Conservation (phyloP, 2,797 vertebrate genomes). For the Rhadinocentrus ornatus region DNA sequence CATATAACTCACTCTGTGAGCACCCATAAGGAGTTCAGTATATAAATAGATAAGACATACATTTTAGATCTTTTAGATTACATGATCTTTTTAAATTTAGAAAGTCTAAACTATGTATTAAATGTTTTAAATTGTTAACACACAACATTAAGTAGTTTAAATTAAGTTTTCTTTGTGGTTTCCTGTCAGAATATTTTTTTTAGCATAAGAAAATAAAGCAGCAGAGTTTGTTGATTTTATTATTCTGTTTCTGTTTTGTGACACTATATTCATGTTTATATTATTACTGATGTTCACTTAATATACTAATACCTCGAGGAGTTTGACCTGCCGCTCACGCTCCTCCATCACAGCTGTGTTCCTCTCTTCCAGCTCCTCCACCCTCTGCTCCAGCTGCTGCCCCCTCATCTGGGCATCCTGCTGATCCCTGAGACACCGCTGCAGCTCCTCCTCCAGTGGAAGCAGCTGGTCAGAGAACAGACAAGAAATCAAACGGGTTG, state of each 20-base stretch:
- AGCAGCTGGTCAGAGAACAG: slow-evolving; percentile 81
- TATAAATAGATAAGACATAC: background rate
- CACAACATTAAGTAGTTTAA: no score
- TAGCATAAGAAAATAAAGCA: background rate
- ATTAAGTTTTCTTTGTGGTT: no score
- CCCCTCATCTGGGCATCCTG: slow-evolving; percentile 88
- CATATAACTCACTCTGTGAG: background rate
- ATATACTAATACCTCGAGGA: slow-evolving; percentile 88
- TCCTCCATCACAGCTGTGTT: slow-evolving; percentile 85
- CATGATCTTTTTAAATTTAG: background rate
- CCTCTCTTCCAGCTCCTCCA: slow-evolving; percentile 89
- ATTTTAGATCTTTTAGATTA: background rate
- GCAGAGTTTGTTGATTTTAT: background rate
- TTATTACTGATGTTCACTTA: background rate
- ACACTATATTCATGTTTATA: background rate
- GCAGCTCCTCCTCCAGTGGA: slow-evolving; percentile 89
- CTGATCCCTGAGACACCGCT: slow-evolving; percentile 84
- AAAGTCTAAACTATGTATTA: background rate
- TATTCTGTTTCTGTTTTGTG: background rate
- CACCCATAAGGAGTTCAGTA: background rate
- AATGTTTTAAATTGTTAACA: background rate
- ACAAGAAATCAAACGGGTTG: slow-evolving; percentile 39
- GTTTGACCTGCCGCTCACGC: slow-evolving; percentile 86
- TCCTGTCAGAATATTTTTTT: no score
- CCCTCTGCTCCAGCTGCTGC: slow-evolving; percentile 87